These are phyloP conservation scores for Oryzias melastigma DNA, from an alignment of 2,113 vertebrate genomes.

Conservation along the genomic window DNA sequence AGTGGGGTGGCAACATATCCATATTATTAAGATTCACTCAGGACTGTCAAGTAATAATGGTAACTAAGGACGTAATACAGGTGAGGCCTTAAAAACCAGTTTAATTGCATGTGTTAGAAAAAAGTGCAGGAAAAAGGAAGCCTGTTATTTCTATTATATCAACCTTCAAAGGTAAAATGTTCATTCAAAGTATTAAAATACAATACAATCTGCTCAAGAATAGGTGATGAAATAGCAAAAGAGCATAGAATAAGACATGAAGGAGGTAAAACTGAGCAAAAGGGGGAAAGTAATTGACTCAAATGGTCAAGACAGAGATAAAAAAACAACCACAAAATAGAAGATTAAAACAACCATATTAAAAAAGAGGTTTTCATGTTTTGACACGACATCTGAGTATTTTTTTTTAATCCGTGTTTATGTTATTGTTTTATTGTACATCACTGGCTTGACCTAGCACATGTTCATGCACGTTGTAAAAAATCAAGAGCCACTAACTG, in stretches of 20 bases:
- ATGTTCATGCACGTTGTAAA: constrained; percentile 3
- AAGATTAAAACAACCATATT: background rate
- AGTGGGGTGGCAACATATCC: too few species aligned
- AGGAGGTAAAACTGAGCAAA: background rate
- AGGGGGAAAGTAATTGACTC: constrained; percentile 12
- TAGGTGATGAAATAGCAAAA: too few species aligned
- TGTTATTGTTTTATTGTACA: constrained; percentile 40
- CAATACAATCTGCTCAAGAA: too few species aligned
- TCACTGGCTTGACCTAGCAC: constrained; percentile 9
- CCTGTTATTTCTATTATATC: too few species aligned
- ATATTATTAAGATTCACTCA: too few species aligned
- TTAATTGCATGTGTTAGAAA: too few species aligned
- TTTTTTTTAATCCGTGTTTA: constrained; percentile 12
- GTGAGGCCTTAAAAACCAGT: too few species aligned
- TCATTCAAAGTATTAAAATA: too few species aligned
- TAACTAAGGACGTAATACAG: too few species aligned
- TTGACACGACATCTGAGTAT: constrained; percentile 9
- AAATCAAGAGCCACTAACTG: constrained; percentile 33
- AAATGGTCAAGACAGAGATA: background rate
- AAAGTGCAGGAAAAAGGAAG: too few species aligned
- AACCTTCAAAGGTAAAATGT: too few species aligned
- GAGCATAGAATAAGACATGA: background rate
- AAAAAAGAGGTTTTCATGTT: constrained; percentile 9
- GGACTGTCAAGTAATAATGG: too few species aligned
- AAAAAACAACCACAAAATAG: background rate